phyloP scores from a whole-genome alignment of 2,888 invertebrate genomes.

The Kuschelorhynchus macadamiae region DNA sequence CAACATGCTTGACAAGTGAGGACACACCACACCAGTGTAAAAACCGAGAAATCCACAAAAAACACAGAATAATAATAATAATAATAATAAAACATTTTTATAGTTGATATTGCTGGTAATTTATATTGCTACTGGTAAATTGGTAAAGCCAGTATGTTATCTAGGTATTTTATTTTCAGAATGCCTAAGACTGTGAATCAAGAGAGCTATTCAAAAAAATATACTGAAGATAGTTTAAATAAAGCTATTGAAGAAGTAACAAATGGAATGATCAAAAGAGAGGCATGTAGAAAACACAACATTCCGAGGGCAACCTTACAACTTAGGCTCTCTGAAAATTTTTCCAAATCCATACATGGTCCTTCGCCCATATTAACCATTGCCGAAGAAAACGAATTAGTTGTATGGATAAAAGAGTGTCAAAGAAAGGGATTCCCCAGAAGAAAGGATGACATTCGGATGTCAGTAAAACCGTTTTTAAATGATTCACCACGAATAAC shows the following conservation, averaged over 20 bases:
- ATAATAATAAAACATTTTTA: too few relatives aligned
- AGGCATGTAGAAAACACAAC: neutral
- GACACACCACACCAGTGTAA: too few relatives aligned
- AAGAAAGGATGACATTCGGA: constrained; percentile 39
- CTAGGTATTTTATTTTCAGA: constrained; percentile 9
- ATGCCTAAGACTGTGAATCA: neutral
- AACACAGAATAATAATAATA: neutral
- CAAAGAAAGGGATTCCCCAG: constrained; percentile 7
- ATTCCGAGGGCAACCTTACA: neutral
- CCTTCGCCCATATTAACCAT: neutral
- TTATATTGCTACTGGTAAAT: too few relatives aligned
- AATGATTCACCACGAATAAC: constrained; percentile 5
- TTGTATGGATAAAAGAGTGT: neutral
- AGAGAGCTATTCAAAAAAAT: neutral
- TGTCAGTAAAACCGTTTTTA: constrained; percentile 11
- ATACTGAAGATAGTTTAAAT: neutral
- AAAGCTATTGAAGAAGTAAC: neutral
- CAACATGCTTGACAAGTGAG: too few relatives aligned
- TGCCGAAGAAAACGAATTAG: neutral
- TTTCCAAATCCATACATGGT: neutral
- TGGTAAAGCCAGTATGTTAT: too few relatives aligned
- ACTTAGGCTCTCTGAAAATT: neutral
- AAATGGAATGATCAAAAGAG: neutral
- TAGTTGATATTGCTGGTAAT: too few relatives aligned
- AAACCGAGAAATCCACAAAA: too few relatives aligned